phyloP scores from a whole-genome alignment of 2,888 invertebrate species.

The Oxystoma pomonae region DNA sequence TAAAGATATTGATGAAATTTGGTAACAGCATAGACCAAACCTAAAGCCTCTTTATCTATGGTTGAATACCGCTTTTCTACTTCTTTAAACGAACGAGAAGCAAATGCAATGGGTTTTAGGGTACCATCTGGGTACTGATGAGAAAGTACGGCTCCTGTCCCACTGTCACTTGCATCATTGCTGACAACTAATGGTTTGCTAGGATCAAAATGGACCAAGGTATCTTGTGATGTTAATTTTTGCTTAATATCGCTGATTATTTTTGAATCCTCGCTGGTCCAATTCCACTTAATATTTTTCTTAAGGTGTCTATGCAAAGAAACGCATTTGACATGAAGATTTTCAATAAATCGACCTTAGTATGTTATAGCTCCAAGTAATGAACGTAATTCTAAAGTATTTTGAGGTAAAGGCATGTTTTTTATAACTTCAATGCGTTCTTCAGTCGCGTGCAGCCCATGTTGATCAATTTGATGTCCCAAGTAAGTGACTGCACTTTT shows the following conservation, averaged over 20 bases:
- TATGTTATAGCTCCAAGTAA: too few relatives aligned
- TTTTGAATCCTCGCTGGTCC: too few relatives aligned
- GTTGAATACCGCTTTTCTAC: neutral
- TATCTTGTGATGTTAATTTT: too few relatives aligned
- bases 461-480: constrained; percentile 15
- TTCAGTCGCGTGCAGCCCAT: constrained; percentile 13
- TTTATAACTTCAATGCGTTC: constrained; percentile 12
- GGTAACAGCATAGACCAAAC: neutral
- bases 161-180: neutral
- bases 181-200: too few relatives aligned
- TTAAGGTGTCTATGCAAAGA: too few relatives aligned
- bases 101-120: neutral
- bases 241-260: too few relatives aligned
- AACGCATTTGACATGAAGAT: too few relatives aligned
- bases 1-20: neutral
- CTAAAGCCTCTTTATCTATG: neutral
- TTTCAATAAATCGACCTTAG: too few relatives aligned
- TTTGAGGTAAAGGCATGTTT: too few relatives aligned
- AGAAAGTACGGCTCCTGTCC: neutral
- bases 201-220: too few relatives aligned
- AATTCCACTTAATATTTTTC: too few relatives aligned
- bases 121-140: neutral
- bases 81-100: neutral
- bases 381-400: too few relatives aligned
- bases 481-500: constrained; percentile 13